Conservation (phyloP, 2,888 invertebrate genomes). For the Microctonus brassicae region DNA sequence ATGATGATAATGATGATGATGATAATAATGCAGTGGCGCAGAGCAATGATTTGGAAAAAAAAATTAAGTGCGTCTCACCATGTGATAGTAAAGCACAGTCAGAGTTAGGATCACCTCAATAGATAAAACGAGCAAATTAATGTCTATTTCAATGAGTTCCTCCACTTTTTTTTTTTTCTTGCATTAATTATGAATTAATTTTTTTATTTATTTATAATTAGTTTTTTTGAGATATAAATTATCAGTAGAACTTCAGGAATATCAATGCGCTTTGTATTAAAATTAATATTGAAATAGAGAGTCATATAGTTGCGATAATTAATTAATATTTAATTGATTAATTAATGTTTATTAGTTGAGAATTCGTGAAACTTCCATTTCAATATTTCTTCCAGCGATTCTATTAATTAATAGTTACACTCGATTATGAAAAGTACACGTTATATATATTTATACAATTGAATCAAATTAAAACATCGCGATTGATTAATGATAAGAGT, state of each 20-base stretch:
- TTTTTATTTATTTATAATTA: neutral
- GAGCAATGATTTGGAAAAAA: slow-evolving; percentile 49
- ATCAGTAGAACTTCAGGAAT: neutral
- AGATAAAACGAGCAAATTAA: slow-evolving; percentile 15
- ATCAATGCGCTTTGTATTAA: neutral
- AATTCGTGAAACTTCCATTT: neutral
- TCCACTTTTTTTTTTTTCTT: neutral
- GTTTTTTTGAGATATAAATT: neutral
- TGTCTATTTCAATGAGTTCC: neutral
- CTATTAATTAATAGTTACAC: neutral
- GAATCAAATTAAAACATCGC: slow-evolving; percentile 28
- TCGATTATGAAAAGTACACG: slow-evolving; percentile 12
- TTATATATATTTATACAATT: slow-evolving; percentile 33
- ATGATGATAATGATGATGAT: slow-evolving; percentile 35
- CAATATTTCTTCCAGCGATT: slow-evolving; percentile 1
- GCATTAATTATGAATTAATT: neutral
- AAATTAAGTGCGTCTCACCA: slow-evolving; percentile 66
- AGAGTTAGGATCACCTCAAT: slow-evolving; percentile 50
- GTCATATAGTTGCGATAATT: neutral
- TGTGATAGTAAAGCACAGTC: slow-evolving; percentile 59
- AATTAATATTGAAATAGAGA: neutral
- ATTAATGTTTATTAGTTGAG: neutral
- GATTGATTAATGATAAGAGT: neutral
- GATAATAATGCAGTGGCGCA: slow-evolving; percentile 43
- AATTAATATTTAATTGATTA: neutral